Percentiles rank a stretch among this genome's conserved stretches.
Evolutionary conservation across 2,113 vertebrate genomes (phyloP).

Genomic region (Pontoporia blainvillei): DNA sequence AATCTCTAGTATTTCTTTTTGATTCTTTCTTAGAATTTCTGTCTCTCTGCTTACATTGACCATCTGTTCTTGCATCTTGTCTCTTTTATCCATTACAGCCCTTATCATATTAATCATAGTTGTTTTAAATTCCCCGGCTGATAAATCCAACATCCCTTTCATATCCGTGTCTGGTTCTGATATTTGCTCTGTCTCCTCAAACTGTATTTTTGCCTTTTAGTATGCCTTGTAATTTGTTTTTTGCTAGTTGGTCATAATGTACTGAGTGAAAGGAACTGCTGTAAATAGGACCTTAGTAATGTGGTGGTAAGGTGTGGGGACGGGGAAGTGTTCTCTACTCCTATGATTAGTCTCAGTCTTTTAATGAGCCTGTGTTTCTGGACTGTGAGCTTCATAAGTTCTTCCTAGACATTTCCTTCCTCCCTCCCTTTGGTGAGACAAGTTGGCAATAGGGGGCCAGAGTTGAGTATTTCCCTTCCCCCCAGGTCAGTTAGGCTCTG

Average conservation of each 20-base stretch:
- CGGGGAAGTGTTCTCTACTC: not conserved
- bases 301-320: not conserved
- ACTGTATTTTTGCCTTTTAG: not conserved
- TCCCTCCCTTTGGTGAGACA: not conserved
- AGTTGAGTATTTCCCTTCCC: not conserved
- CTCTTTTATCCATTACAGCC: not conserved
- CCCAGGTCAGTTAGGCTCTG: not conserved
- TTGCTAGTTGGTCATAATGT: not conserved
- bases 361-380: not conserved
- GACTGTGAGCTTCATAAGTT: not conserved
- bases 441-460: not conserved
- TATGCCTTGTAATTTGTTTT: not conserved
- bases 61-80: not conserved
- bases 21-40: not conserved
- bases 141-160: not conserved
- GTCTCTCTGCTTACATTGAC: not conserved
- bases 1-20: not conserved
- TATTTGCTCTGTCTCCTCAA: not conserved
- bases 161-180: not conserved
- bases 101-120: not conserved
- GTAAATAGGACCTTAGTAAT: not conserved
- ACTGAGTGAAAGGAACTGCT: not conserved
- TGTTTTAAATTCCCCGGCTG: not conserved
- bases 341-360: not conserved
- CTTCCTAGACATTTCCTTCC: not conserved